These are phyloP conservation scores for Arbacia lixula DNA, from an alignment of 53 echinoderm and acorn worm species.

Conservation along the genomic window DNA sequence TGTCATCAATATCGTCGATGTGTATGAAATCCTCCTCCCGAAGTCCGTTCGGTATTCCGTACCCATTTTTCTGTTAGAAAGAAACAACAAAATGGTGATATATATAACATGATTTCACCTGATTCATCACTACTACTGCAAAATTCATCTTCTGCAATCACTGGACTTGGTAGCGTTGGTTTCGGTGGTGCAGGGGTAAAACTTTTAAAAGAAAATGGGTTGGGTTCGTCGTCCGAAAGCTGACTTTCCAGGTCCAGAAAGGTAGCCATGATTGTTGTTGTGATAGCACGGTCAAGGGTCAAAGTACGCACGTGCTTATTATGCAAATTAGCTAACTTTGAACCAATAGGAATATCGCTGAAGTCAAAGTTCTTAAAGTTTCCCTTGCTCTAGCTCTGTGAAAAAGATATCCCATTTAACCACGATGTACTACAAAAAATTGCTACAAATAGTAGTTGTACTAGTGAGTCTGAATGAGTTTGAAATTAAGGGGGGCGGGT, in stretches of 20 bases:
- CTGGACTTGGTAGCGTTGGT: background rate
- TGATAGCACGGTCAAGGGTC: constrained; percentile 9
- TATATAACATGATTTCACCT: too few species aligned
- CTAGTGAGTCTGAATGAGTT: too few species aligned
- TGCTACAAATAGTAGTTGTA: too few species aligned
- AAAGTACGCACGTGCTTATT: constrained; percentile 10
- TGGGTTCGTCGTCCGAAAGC: background rate
- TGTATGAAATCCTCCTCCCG: constrained; percentile 38
- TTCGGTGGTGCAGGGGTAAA: background rate
- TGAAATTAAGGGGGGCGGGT: too few species aligned
- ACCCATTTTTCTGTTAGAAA: constrained; percentile 40
- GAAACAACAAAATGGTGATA: background rate
- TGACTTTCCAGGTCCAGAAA: background rate
- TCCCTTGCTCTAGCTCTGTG: too few species aligned
- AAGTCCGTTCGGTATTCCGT: constrained; percentile 9
- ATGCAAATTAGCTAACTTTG: background rate
- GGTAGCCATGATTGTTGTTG: constrained; percentile 38
- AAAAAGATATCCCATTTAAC: too few species aligned
- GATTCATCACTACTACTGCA: constrained; percentile 3
- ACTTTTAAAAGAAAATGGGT: constrained; percentile 31
- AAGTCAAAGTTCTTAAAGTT: too few species aligned
- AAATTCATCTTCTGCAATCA: too few species aligned
- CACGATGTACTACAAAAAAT: too few species aligned
- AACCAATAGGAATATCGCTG: constrained; percentile 21
- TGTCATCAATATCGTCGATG: constrained; percentile 21